Percentiles rank a stretch among this genome's conserved stretches.
Evolutionary conservation across 2,888 invertebrate species (phyloP).

Genomic region (Sericinus montela): DNA sequence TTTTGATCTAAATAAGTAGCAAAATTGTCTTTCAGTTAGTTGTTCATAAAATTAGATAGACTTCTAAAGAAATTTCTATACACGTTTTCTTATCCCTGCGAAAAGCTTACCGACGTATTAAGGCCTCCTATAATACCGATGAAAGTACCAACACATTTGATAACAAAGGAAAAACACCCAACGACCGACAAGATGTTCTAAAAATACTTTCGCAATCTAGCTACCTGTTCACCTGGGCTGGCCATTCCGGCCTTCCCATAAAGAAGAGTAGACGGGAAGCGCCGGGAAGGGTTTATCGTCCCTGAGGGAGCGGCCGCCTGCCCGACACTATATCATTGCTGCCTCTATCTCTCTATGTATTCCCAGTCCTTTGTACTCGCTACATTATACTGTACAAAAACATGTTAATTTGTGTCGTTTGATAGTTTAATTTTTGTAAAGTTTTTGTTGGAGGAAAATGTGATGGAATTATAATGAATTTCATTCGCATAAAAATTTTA

Average conservation of each 20-base stretch:
- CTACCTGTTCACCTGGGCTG: constrained; percentile 76
- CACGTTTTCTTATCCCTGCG: constrained; percentile 13
- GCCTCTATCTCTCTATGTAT: constrained; percentile 63
- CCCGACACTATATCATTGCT: constrained; percentile 77
- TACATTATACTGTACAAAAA: constrained; percentile 55
- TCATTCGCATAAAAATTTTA: neutral
- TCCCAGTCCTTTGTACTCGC: constrained; percentile 55
- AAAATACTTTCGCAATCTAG: constrained; percentile 77
- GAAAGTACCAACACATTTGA: constrained; percentile 58
- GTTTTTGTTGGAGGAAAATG: neutral
- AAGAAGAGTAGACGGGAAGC: constrained; percentile 77
- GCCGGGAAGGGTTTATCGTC: constrained; percentile 75
- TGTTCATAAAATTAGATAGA: no score
- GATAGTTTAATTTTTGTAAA: constrained; percentile 15
- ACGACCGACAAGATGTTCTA: constrained; percentile 74
- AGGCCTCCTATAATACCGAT: constrained; percentile 50
- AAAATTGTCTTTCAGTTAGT: no score
- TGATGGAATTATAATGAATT: neutral
- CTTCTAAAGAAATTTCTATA: no score
- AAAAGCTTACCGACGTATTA: constrained; percentile 46
- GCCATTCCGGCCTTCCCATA: constrained; percentile 76
- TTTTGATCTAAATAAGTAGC: no score
- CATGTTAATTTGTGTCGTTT: constrained; percentile 45
- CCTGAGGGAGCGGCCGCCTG: constrained; percentile 70
- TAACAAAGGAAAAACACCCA: constrained; percentile 75